Evolutionary conservation across 2,888 invertebrate species (phyloP).

Genomic region (Crematogaster levior): DNA sequence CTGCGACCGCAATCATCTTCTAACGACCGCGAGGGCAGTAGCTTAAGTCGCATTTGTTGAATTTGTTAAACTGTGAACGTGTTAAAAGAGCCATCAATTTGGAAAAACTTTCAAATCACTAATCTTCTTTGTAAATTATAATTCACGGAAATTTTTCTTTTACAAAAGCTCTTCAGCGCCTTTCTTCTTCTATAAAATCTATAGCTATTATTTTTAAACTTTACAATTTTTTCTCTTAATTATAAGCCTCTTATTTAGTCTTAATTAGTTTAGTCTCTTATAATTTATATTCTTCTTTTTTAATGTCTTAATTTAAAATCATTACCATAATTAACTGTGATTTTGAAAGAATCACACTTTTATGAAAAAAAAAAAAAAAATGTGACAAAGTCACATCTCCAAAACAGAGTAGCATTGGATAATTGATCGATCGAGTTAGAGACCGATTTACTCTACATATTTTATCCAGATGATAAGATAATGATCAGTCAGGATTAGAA

Average conservation of each 20-base stretch:
- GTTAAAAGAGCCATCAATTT: background rate
- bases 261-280: background rate
- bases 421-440: background rate
- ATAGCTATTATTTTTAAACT: background rate
- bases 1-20: no score
- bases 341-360: background rate
- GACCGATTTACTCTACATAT: background rate
- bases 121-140: background rate
- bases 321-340: background rate
- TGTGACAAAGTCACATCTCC: no score
- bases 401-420: background rate
- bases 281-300: background rate
- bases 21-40: background rate
- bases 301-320: background rate
- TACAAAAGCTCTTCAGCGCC: background rate
- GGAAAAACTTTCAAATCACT: background rate
- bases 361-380: no score
- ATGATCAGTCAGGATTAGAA: background rate
- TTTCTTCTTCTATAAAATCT: background rate
- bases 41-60: background rate
- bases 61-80: conserved; percentile 10
- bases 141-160: background rate
- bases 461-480: background rate
- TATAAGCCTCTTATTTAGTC: no score
- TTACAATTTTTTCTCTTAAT: background rate